phyloP scores from a whole-genome alignment of 1,140 invertebrate species.

The Heliconius himera region DNA sequence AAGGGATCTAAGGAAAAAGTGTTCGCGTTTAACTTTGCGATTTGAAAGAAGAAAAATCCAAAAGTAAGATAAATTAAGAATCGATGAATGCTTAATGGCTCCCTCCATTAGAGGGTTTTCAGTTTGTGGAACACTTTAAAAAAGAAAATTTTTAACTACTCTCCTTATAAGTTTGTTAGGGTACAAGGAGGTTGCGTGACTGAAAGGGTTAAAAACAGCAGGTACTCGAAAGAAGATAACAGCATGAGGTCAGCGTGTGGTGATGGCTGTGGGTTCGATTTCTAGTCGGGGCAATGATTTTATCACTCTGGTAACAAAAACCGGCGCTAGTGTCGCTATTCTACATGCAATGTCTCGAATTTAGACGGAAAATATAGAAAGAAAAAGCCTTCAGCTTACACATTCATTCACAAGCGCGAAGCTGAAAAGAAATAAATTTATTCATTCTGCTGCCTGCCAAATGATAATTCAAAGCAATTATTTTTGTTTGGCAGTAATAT shows the following conservation, averaged over 20 bases:
- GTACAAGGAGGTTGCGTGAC: slow-evolving; percentile 40
- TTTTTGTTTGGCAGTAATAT: too few relatives aligned
- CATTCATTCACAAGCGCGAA: too few relatives aligned
- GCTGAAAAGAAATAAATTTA: too few relatives aligned
- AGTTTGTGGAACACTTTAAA: slow-evolving; percentile 67
- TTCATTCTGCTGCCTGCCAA: too few relatives aligned
- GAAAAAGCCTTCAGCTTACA: too few relatives aligned
- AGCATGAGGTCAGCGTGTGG: too few relatives aligned
- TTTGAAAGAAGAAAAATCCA: slow-evolving; percentile 69
- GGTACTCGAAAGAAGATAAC: neutral
- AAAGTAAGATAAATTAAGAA: slow-evolving; percentile 76
- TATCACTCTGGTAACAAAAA: neutral
- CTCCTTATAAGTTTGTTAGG: slow-evolving; percentile 61
- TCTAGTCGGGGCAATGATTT: neutral
- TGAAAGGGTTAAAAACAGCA: neutral
- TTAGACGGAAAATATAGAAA: too few relatives aligned
- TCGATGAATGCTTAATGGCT: slow-evolving; percentile 77
- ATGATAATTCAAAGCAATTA: too few relatives aligned
- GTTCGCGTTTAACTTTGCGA: slow-evolving; percentile 60
- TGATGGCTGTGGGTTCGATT: too few relatives aligned
- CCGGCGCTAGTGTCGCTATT: too few relatives aligned
- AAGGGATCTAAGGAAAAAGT: slow-evolving; percentile 58
- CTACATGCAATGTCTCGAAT: too few relatives aligned
- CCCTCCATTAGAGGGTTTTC: slow-evolving; percentile 73
- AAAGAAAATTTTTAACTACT: slow-evolving; percentile 70